Percentiles rank a stretch among this genome's conserved stretches.
phyloP scores from a whole-genome alignment of 2,113 vertebrate species.

The Speoplatyrhinus poulsoni region DNA sequence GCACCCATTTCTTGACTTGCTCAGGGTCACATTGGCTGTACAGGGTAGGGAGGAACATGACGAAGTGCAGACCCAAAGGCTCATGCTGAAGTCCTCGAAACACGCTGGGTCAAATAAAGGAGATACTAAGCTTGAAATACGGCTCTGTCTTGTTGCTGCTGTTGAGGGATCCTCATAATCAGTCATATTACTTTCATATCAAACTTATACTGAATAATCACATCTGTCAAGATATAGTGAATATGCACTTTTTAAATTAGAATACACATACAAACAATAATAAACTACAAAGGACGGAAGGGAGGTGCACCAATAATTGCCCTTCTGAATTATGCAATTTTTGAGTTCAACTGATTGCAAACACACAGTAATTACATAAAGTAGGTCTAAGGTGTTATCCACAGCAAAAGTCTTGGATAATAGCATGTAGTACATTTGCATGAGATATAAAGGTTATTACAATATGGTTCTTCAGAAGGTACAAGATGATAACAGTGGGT shows the following conservation, averaged over 20 bases:
- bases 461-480: background rate
- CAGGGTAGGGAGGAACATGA: conserved; percentile 91
- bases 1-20: conserved; percentile 90
- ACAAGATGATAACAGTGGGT: background rate
- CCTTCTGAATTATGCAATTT: too few species aligned
- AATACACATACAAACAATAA: too few species aligned
- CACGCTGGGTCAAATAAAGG: conserved; percentile 61
- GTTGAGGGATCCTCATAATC: background rate
- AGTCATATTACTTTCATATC: background rate
- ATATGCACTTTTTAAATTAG: too few species aligned
- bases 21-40: conserved; percentile 81
- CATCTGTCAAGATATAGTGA: background rate
- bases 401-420: background rate
- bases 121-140: conserved; percentile 14
- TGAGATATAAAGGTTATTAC: background rate
- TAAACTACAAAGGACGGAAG: too few species aligned
- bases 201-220: background rate
- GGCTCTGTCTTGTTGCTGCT: background rate
- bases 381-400: background rate
- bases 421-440: background rate
- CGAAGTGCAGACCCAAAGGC: conserved; percentile 82
- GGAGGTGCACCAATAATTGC: too few species aligned
- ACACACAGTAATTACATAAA: too few species aligned
- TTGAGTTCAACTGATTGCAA: too few species aligned
- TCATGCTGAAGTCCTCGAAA: conserved; percentile 49